phyloP scores from a whole-genome alignment of 2,888 invertebrate species.

The Xestobium rufovillosum region DNA sequence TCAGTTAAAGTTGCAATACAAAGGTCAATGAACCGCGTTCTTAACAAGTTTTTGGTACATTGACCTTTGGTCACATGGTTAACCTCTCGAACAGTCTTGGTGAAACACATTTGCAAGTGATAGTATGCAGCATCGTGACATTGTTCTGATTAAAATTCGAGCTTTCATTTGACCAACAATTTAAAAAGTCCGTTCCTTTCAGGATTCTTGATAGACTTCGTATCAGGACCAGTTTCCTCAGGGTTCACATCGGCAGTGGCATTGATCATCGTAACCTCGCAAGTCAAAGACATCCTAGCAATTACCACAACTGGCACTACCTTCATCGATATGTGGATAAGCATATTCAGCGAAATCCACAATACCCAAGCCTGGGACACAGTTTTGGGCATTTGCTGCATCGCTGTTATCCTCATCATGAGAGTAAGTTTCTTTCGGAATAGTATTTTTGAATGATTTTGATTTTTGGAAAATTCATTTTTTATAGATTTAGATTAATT shows the following conservation, averaged over 20 bases:
- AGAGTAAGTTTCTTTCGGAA: conserved; percentile 50
- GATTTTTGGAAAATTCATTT: no score
- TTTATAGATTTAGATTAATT: no score
- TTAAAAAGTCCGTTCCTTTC: conserved; percentile 23
- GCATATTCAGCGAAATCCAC: conserved; percentile 60
- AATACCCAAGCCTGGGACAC: conserved; percentile 65
- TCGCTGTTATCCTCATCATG: conserved; percentile 66
- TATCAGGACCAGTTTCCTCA: conserved; percentile 81
- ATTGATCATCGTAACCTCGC: conserved; percentile 81
- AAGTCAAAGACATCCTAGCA: conserved; percentile 75
- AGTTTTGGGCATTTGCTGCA: conserved; percentile 66
- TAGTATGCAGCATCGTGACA: no score
- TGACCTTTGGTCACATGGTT: no score
- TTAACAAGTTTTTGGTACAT: no score
- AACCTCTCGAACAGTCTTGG: no score
- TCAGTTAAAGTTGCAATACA: no score
- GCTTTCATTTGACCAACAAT: no score
- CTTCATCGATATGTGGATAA: conserved; percentile 70
- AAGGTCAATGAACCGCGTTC: no score
- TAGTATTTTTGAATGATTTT: background rate
- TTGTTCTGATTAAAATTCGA: no score
- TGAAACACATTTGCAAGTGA: no score
- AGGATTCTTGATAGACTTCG: conserved; percentile 83
- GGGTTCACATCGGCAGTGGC: conserved; percentile 89
- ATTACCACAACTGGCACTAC: conserved; percentile 65